Percentiles rank a stretch among this genome's conserved stretches.
Conservation (phyloP, 1,140 invertebrate species). For the Caenorhabditis elegans region WBcel235 BX284602.5:11368501-11369000, state of each 20-base stretch:
- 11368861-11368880: no score
- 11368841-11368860: background rate
- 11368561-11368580: constrained; percentile 64
- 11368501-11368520: constrained; percentile 63
- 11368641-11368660: background rate
- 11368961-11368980: constrained; percentile 22
- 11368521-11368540: constrained; percentile 65
- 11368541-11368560: constrained; percentile 61
- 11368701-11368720: constrained; percentile 69
- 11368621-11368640: constrained; percentile 66
- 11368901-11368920: constrained; percentile 28
- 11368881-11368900: constrained; percentile 30
- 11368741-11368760: constrained; percentile 38
- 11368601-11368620: constrained; percentile 61
- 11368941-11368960: constrained; percentile 15
- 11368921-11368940: constrained; percentile 17
- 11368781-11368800: constrained; percentile 44
- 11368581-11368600: constrained; percentile 59
- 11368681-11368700: constrained; percentile 69
- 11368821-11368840: constrained; percentile 40
- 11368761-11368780: constrained; percentile 31
- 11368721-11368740: constrained; percentile 52
- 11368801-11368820: constrained; percentile 44
- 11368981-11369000: constrained; percentile 38
- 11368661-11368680: background rate